Base-by-base conservation (phyloP, 1,140 invertebrate genomes). In the Calliopsis andreniformis region DNA sequence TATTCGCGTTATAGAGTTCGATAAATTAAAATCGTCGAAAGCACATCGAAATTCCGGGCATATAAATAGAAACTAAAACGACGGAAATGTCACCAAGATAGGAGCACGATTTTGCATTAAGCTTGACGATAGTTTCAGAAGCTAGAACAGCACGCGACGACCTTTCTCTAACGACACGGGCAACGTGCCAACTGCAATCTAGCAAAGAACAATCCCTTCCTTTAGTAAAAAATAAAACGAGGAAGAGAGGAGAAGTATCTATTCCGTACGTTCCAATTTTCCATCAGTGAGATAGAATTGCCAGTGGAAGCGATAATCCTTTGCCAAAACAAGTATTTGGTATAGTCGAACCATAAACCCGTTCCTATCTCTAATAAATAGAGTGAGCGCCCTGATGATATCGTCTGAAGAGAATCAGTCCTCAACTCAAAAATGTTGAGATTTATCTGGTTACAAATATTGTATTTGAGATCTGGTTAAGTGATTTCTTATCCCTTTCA, bases 71-170 rank as follows among this genome's bases (percentile, higher is more conserved):
- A 62, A 62, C 16, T 45, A 43, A 23, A 49, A 71, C 23, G 30
- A 71, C 20, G 20, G 56, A 42, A 42, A 49, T 62, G 63, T 49
- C 32, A 23, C 8, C 25, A 23, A 30, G 32, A 71, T 63, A 42
- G 58, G 0, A 14, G 45, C 30, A 39, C 55, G 68, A 59, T 59
- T 70, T 69, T 39, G 5, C 42, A 25, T 70, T 61, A 58, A 58
- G 28, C 53, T 39, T 3, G 42, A 47, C n/a, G 67, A 69, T 69
- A 47, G 67, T 69, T 69, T 69, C 67, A 39, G n/a, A n/a, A n/a
- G n/a, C n/a, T n/a, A n/a, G n/a, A 69, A 59, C 53, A 58, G 53
- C 53, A 59, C 20, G 42, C 45, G 69, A 25, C 23, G 32, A 71
- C 32, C 69, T 23, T 62, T 71, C 18, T 14, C 42, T 39, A 30